phyloP scores from a whole-genome alignment of 1,140 invertebrate species.

The Venustaconcha ellipsiformis region DNA sequence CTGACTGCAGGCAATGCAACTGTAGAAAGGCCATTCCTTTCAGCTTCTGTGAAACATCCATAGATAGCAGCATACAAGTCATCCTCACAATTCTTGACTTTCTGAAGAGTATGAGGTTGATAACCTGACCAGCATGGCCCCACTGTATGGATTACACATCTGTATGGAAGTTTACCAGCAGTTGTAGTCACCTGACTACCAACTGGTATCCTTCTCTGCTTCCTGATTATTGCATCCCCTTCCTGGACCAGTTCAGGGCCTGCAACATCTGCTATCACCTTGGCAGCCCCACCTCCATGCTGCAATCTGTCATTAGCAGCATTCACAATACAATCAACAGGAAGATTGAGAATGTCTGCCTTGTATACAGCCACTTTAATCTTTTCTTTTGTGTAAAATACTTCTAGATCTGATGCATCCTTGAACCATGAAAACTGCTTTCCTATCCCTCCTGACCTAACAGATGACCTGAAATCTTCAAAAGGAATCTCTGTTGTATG shows the following conservation, averaged over 20 bases:
- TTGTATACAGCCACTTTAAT: constrained; percentile 39
- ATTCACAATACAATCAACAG: constrained; percentile 92
- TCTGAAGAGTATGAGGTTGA: neutral
- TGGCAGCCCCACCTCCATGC: constrained; percentile 87
- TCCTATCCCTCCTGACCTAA: too few species aligned
- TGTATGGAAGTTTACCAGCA: constrained; percentile 5
- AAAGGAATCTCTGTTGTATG: too few species aligned
- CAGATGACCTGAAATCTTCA: too few species aligned
- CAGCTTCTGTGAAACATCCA: neutral
- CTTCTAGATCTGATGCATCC: neutral
- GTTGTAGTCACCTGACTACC: constrained; percentile 26
- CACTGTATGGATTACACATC: constrained; percentile 3
- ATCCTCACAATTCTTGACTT: neutral
- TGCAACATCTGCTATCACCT: constrained; percentile 76
- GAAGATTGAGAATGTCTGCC: constrained; percentile 86
- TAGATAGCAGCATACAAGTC: neutral
- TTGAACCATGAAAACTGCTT: neutral
- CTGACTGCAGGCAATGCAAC: constrained; percentile 16
- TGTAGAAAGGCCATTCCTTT: neutral
- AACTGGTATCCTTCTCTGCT: constrained; percentile 21
- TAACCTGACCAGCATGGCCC: constrained; percentile 11
- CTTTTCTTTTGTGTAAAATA: neutral
- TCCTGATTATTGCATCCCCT: constrained; percentile 20
- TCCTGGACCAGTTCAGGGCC: constrained; percentile 30
- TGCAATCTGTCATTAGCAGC: constrained; percentile 84